Base-by-base conservation (phyloP, 2,797 vertebrate species). In the Tenualosa ilisha region DNA sequence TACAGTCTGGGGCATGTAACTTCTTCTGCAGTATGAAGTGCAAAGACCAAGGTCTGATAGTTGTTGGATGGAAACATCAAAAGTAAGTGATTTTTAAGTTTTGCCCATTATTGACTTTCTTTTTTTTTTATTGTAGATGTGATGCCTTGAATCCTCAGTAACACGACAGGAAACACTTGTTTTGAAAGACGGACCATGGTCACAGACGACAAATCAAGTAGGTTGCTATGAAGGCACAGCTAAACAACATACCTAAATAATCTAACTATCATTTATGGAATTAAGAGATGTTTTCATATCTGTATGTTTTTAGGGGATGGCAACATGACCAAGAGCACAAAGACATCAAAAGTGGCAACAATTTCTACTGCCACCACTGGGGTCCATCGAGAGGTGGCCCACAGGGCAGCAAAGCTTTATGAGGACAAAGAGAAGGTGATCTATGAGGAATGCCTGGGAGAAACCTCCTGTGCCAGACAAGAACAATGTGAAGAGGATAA, bases 341-440 rank as follows among this genome's bases (percentile, higher is more conserved):
- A 79, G 72, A 79, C 72, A n/a, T 37, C 40, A 37, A 79, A 79
- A 20, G 72, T 46, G 37, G 46, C 72, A 46, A 79, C 20, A 40
- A 9, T 79, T 9, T 79, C 72, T 46, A 20, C 37, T 79, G 72
- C 17, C 37, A 79, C 40, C 90, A 91, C 96, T 91, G 89, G 95
- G 94, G 93, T 95, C 91, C 94, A 93, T 92, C 95, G 96, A 94
- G 95, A 94, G 93, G 92, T 94, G 91, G 94, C 93, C 92, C 96
- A 95, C 94, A 95, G 94, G 95, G 95, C 94, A 91, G 94, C 96
- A 91, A 96, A 95, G 92, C 94, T 97, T 90, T 96, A 94, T 95
- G 95, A 97, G 92, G 97, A 97, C 92, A 94, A 93, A 94, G 96
- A 95, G 84, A 97, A 95, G 93, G 96, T 96, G 95, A 95, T 95